These are phyloP conservation scores for Aythya baeri DNA, from an alignment of 2,113 vertebrate genomes.

Conservation along the genomic window DNA sequence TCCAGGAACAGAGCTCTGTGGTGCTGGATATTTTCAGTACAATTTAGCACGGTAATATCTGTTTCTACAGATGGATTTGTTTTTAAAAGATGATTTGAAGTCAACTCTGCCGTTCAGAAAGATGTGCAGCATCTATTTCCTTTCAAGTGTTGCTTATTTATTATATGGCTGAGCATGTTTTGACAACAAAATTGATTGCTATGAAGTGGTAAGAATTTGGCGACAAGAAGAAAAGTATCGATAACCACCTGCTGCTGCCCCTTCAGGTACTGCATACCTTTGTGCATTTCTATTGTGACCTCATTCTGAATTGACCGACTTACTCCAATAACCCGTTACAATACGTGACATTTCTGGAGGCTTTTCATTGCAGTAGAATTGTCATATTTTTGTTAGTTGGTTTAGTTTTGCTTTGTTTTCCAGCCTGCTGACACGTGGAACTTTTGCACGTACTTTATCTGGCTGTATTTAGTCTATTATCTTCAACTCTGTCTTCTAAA, in stretches of 20 bases:
- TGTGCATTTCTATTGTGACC: not conserved
- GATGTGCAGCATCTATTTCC: not conserved
- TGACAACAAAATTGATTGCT: not conserved
- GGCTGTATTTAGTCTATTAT: not conserved
- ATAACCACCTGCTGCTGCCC: not conserved
- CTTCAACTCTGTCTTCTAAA: not conserved
- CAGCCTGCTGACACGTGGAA: not conserved
- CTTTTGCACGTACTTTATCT: not conserved
- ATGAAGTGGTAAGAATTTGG: not conserved
- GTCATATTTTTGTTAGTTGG: not conserved
- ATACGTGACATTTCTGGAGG: not conserved
- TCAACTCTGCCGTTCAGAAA: not conserved
- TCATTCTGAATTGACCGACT: not conserved
- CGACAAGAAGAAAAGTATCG: not conserved
- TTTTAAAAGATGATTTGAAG: not conserved
- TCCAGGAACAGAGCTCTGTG: not conserved
- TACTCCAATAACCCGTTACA: not conserved
- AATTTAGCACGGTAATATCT: not conserved
- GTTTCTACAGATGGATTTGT: not conserved
- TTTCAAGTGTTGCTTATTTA: conserved; percentile 10
- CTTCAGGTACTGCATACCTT: not conserved
- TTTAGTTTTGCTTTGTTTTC: not conserved
- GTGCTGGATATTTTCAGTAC: not conserved
- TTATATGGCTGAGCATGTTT: not conserved
- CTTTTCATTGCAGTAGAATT: not conserved